A percentile compares a stretch with the other conserved stretches of the same genome.
Evolutionary conservation across 2,113 vertebrate genomes (phyloP).

Genomic region (Corythoichthys intestinalis): DNA sequence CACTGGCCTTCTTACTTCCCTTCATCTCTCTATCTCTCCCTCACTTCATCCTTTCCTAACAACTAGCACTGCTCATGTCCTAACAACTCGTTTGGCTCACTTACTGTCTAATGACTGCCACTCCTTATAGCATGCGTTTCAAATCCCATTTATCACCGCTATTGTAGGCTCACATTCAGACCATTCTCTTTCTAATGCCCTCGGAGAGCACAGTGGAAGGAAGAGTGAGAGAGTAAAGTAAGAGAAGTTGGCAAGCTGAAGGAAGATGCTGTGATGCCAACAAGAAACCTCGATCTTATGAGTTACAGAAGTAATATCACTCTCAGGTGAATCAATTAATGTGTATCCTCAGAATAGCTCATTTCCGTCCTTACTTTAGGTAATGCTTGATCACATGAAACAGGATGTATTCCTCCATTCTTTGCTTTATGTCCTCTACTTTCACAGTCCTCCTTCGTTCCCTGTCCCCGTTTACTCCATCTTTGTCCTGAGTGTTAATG

Average conservation of each 20-base stretch:
- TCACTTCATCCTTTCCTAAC: slow-evolving; percentile 65
- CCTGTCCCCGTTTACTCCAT: slow-evolving; percentile 41
- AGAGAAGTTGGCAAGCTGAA: slow-evolving; percentile 23
- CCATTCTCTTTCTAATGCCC: slow-evolving; percentile 63
- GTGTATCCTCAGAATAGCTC: slow-evolving; percentile 57
- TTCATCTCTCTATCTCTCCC: slow-evolving; percentile 59
- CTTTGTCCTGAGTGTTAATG: slow-evolving; percentile 70
- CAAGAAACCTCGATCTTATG: slow-evolving; percentile 41
- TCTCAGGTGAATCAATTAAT: slow-evolving; percentile 55
- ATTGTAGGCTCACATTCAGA: slow-evolving; percentile 64
- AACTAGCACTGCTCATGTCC: slow-evolving; percentile 68
- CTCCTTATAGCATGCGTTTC: slow-evolving; percentile 67
- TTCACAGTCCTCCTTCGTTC: slow-evolving; percentile 38
- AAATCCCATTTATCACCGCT: slow-evolving; percentile 71
- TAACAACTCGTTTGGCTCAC: slow-evolving; percentile 74
- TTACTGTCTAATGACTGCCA: slow-evolving; percentile 74
- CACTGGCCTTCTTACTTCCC: slow-evolving; percentile 64
- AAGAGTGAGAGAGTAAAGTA: slow-evolving; percentile 10
- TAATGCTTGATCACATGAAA: slow-evolving; percentile 36
- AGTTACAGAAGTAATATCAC: slow-evolving; percentile 35
- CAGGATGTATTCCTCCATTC: slow-evolving; percentile 38
- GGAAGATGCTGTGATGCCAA: slow-evolving; percentile 24
- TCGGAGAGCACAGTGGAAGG: slow-evolving; percentile 38
- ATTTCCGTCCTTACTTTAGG: slow-evolving; percentile 54
- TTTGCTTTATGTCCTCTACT: slow-evolving; percentile 48